phyloP scores from a whole-genome alignment of 2,888 invertebrate genomes.

The Margaritifera margaritifera region DNA sequence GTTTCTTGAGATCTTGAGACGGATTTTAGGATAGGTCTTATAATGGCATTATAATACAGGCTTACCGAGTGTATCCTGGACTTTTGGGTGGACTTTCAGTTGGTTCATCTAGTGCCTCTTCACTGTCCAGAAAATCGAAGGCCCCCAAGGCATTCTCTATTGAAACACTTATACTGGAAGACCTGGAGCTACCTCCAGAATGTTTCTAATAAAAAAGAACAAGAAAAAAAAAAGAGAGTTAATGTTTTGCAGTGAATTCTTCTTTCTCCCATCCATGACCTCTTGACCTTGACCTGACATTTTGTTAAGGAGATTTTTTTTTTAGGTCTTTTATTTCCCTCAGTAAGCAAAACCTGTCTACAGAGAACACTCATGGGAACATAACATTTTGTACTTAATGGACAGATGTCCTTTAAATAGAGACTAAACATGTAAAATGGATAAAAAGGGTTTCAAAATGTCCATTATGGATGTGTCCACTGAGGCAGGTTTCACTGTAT shows the following conservation, averaged over 20 bases:
- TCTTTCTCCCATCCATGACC: background rate
- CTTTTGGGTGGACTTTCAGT: conserved; percentile 14
- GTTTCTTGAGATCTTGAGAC: background rate
- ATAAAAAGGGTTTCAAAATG: too few species aligned
- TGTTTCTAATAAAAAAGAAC: conserved; percentile 46
- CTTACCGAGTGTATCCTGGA: conserved; percentile 32
- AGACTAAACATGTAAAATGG: too few species aligned
- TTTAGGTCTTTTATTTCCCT: background rate
- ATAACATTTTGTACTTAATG: too few species aligned
- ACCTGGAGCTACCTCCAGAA: conserved; percentile 62
- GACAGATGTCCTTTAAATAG: too few species aligned
- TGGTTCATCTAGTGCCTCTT: conserved; percentile 65
- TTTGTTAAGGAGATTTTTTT: background rate
- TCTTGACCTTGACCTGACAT: background rate
- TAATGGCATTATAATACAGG: background rate
- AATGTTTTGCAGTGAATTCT: background rate
- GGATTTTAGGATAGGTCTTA: background rate
- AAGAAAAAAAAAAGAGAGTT: too few species aligned
- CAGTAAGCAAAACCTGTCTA: background rate
- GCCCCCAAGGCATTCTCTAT: conserved; percentile 75
- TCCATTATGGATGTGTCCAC: too few species aligned
- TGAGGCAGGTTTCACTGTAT: too few species aligned
- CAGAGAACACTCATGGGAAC: too few species aligned
- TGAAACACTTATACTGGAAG: conserved; percentile 74
- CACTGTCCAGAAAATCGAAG: conserved; percentile 75